Conservation (phyloP, 1,140 invertebrate species). For the Drosophila teissieri region DNA sequence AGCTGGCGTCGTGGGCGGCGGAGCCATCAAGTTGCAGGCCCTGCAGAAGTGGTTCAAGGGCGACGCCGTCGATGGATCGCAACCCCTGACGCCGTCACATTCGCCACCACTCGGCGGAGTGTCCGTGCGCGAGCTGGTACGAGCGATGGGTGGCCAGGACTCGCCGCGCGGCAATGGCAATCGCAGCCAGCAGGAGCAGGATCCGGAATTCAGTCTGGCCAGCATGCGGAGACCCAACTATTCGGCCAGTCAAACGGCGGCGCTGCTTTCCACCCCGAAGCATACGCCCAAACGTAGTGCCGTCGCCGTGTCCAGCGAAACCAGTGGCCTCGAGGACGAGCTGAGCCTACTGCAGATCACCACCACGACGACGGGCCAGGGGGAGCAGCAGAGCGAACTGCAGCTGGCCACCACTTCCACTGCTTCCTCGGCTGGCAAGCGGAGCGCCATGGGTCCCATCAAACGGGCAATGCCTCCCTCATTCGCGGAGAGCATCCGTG, state of each 20-base stretch:
- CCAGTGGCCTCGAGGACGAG: constrained; percentile 67
- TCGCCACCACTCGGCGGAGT: constrained; percentile 86
- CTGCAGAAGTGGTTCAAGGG: constrained; percentile 90
- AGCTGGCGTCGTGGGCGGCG: constrained; percentile 85
- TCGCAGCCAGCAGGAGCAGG: constrained; percentile 79
- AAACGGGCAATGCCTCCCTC: constrained; percentile 96
- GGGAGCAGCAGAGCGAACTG: constrained; percentile 63
- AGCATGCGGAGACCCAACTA: constrained; percentile 72
- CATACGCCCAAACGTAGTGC: constrained; percentile 63
- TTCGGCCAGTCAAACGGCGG: constrained; percentile 74
- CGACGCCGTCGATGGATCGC: constrained; percentile 85
- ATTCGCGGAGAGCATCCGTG: constrained; percentile 95
- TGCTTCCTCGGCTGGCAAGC: constrained; percentile 14
- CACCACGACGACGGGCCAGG: constrained; percentile 61
- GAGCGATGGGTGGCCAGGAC: constrained; percentile 88
- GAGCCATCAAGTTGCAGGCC: constrained; percentile 87
- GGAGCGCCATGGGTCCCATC: constrained; percentile 68
- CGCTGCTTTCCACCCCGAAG: constrained; percentile 77
- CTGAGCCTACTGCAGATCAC: constrained; percentile 73
- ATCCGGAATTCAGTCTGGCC: constrained; percentile 62
- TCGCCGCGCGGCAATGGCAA: constrained; percentile 87
- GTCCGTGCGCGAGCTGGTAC: constrained; percentile 92
- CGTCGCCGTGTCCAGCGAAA: constrained; percentile 8
- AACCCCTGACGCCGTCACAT: constrained; percentile 19
- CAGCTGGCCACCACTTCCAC: constrained; percentile 58